Base-by-base conservation (phyloP, 2,888 invertebrate species). In the Hetaerina titia region DNA sequence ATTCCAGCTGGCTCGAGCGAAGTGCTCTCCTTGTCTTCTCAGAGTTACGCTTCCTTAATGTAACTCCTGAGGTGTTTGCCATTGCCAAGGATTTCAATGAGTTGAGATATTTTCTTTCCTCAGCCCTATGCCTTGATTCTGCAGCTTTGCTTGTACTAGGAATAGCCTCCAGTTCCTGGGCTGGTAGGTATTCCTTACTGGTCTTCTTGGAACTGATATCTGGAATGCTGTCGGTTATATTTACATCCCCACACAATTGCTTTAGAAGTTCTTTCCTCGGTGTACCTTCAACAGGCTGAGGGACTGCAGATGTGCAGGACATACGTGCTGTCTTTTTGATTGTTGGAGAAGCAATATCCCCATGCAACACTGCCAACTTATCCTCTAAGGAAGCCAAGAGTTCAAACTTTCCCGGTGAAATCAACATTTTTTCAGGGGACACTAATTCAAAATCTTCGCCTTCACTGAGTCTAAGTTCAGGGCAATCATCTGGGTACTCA, bases 291-390 rank as follows among this genome's bases (percentile, higher is more conserved):
- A 7, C 22, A 15, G 56, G 2, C 15, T 69, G 17, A 0, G 58
- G 17, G 5, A 45, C 45, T 31, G 56, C 45, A 45, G 64, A 25
- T 13, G 64, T 92, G 6, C 92, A 92, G 56, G 92, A 92, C 92
- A 92, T 92, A 69, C 92, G 92, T 57, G 92, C 92, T n/a, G 92
- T 92, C 56, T 92, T 92, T 57, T 69, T 92, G 1, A 56, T 13
- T 4, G 22, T 19, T 1, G 92, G 22, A 7, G 64, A 15, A 56
- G 56, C n/a, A 6, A 22, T 13, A n/a, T 92, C 92, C n/a, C 64
- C 69, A 56, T 92, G 92, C 56, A 92, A 56, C 13, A 92, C 13
- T 45, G 92, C 92, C 56, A 92, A 7, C n/a, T 15, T 92, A 45
- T 74, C 92, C n/a, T 92, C 92, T 5, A 92, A 11, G 15, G 64